Evolutionary conservation across 2,797 vertebrate genomes (phyloP).

Genomic region (Clangula hyemalis): DNA sequence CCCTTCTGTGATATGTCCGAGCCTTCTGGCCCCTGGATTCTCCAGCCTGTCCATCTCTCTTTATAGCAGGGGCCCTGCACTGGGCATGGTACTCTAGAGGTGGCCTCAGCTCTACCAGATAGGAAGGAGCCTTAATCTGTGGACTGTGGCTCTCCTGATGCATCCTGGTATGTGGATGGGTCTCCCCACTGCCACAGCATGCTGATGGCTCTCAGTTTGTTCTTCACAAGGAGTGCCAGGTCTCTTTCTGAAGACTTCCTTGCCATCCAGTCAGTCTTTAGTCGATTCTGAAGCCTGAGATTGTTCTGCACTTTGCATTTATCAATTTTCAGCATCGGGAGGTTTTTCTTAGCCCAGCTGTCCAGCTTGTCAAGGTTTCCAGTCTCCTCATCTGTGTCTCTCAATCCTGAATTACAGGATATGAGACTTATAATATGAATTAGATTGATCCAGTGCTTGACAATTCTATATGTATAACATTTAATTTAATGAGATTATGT

Average conservation of each 20-base stretch:
- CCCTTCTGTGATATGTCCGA: background rate
- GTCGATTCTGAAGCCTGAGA: background rate
- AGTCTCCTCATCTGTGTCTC: background rate
- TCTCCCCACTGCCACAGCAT: background rate
- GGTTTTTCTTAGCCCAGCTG: background rate
- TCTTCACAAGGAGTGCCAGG: background rate
- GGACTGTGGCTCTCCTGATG: background rate
- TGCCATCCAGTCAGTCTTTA: background rate
- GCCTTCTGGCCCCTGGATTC: background rate
- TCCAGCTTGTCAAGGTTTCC: background rate
- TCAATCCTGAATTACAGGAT: background rate
- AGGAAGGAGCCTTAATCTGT: background rate
- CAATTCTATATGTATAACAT: fast-evolving
- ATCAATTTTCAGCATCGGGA: background rate
- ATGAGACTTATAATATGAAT: background rate
- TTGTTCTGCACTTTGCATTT: background rate
- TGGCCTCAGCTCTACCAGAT: background rate
- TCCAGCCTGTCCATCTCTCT: no score
- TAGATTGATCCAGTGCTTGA: background rate
- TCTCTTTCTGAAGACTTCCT: background rate
- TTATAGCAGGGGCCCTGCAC: background rate
- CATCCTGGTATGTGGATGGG: background rate
- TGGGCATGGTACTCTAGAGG: background rate
- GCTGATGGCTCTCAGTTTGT: background rate
- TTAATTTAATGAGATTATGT: background rate